phyloP scores from a whole-genome alignment of 2,797 vertebrate species.

The Scomberomorus guttatus region DNA sequence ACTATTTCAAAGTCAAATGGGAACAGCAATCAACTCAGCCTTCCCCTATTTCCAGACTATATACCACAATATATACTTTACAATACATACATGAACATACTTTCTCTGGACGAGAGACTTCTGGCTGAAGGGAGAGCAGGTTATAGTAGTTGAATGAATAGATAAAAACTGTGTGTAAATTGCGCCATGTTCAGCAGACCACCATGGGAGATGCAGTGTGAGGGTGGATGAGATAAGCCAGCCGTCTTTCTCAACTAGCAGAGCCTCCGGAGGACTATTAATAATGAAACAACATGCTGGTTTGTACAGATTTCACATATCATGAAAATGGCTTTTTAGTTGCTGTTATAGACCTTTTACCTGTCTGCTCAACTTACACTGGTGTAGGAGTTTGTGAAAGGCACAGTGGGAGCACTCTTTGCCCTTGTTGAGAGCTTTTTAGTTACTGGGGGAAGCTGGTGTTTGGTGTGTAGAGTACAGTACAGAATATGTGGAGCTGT shows the following conservation, averaged over 20 bases:
- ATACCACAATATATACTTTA: not conserved
- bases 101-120: slow-evolving; percentile 25
- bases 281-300: slow-evolving; percentile 72
- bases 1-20: not conserved
- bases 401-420: slow-evolving; percentile 48
- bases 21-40: not conserved
- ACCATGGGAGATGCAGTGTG: slow-evolving; percentile 50
- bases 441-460: slow-evolving; percentile 55
- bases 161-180: slow-evolving; percentile 47
- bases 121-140: slow-evolving; percentile 19
- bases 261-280: slow-evolving; percentile 61
- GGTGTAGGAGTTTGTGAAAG: slow-evolving; percentile 53
- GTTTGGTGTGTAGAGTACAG: slow-evolving; percentile 46
- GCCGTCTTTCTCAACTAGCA: slow-evolving; percentile 56
- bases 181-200: slow-evolving; percentile 47
- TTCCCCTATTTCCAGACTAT: not conserved
- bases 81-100: slow-evolving; percentile 3
- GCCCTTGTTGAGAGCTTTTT: slow-evolving; percentile 58
- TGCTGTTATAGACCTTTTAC: slow-evolving; percentile 67
- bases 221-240: slow-evolving; percentile 46
- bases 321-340: slow-evolving; percentile 75
- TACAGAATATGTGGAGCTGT: slow-evolving; percentile 26
- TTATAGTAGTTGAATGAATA: slow-evolving; percentile 53
- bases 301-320: slow-evolving; percentile 67
- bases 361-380: slow-evolving; percentile 62